These are phyloP conservation scores for Amazona guildingii DNA, from an alignment of 2,113 vertebrate genomes.

Conservation along the genomic window DNA sequence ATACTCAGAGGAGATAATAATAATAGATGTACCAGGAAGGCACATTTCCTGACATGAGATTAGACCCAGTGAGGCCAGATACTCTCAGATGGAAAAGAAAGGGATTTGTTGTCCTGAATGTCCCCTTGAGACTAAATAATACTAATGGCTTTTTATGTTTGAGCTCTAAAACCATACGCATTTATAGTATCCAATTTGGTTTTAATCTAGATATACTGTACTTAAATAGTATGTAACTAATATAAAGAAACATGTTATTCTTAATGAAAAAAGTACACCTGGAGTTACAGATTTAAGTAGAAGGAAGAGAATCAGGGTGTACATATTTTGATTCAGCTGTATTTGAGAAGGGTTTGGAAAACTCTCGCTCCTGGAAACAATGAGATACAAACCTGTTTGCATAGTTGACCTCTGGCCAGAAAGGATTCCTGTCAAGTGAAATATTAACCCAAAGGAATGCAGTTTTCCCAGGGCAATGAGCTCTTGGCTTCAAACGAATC, in stretches of 20 bases:
- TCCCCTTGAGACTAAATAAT: neutral
- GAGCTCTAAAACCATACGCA: neutral
- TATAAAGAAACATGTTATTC: neutral
- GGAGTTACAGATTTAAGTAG: neutral
- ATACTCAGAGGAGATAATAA: neutral
- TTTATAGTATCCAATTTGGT: neutral
- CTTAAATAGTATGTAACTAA: neutral
- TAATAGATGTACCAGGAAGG: neutral
- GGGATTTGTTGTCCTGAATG: neutral
- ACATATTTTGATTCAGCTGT: neutral
- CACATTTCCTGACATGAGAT: neutral
- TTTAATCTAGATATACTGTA: neutral
- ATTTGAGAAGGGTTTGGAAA: constrained; percentile 34
- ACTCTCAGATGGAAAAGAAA: neutral
- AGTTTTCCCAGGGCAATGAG: constrained; percentile 28
- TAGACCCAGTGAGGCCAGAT: neutral
- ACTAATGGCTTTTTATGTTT: neutral
- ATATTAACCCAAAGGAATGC: constrained; percentile 64
- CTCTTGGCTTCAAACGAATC: constrained; percentile 17
- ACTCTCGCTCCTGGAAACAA: constrained; percentile 25
- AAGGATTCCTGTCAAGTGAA: constrained; percentile 62
- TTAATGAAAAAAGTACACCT: neutral
- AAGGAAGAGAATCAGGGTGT: neutral
- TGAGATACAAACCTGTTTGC: constrained; percentile 55
- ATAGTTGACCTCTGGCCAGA: constrained; percentile 32